Percentiles rank a stretch among this genome's conserved stretches.
Conservation (phyloP, 2,888 invertebrate species). For the Papilio elwesi region DNA sequence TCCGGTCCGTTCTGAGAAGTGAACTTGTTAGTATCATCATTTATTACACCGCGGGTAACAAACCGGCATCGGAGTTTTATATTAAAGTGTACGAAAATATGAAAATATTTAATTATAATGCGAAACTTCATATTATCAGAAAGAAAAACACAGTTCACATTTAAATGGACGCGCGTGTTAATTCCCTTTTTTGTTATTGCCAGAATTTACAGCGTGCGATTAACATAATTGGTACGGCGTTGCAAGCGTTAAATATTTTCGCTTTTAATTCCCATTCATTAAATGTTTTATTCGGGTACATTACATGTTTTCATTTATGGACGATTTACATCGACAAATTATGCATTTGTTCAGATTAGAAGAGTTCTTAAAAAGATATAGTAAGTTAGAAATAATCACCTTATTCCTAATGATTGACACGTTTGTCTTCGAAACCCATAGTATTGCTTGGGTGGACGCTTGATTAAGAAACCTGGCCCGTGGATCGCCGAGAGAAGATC, state of each 20-base stretch:
- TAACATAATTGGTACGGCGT: constrained; percentile 29
- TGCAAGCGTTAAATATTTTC: constrained; percentile 27
- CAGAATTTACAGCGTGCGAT: constrained; percentile 30
- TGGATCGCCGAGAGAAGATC: too few relatives aligned
- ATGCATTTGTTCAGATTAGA: too few relatives aligned
- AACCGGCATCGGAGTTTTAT: constrained; percentile 45
- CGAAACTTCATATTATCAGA: constrained; percentile 25
- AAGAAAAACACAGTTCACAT: constrained; percentile 7
- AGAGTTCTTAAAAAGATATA: too few relatives aligned
- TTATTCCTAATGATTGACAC: too few relatives aligned
- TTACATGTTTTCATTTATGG: constrained; percentile 13
- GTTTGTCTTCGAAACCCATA: too few relatives aligned
- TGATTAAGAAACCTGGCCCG: too few relatives aligned
- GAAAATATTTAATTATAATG: constrained; percentile 56
- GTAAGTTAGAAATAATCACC: too few relatives aligned
- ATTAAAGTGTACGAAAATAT: constrained; percentile 55
- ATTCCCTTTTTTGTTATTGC: constrained; percentile 13
- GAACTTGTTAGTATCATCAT: constrained; percentile 76
- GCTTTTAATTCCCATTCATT: constrained; percentile 30
- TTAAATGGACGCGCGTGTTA: constrained; percentile 8
- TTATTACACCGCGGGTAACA: constrained; percentile 75
- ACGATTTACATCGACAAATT: neutral
- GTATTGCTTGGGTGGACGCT: too few relatives aligned
- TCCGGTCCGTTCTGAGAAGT: constrained; percentile 72
- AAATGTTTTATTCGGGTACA: constrained; percentile 17